These are phyloP conservation scores for Melinaea marsaeus DNA, from an alignment of 2,888 invertebrate genomes.

Conservation along the genomic window DNA sequence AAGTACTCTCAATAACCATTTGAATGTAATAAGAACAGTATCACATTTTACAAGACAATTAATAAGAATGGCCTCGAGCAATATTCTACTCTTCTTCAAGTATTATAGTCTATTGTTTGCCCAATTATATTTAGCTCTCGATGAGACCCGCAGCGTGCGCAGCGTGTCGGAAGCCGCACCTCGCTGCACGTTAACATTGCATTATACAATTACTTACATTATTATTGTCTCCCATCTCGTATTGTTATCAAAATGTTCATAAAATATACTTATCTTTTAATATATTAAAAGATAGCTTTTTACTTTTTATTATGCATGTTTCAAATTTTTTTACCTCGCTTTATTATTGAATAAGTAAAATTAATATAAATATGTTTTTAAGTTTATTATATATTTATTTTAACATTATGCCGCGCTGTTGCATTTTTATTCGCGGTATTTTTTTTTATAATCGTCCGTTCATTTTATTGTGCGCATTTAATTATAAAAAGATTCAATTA, in stretches of 20 bases:
- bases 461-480: too few relatives aligned
- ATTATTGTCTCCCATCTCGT: constrained; percentile 19
- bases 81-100: constrained; percentile 2
- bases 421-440: too few relatives aligned
- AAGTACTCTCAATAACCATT: background rate
- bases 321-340: too few relatives aligned
- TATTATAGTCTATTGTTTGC: background rate
- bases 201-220: constrained; percentile 8
- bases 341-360: too few relatives aligned
- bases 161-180: constrained; percentile 25
- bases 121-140: constrained; percentile 8
- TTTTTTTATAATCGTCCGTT: too few relatives aligned
- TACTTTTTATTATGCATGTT: too few relatives aligned
- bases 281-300: too few relatives aligned
- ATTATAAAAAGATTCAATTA: constrained; percentile 1
- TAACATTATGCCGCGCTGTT: too few relatives aligned
- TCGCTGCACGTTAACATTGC: constrained; percentile 24
- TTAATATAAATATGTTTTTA: too few relatives aligned
- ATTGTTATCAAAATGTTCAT: background rate
- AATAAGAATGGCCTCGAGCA: background rate
- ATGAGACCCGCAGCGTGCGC: constrained; percentile 15
- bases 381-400: too few relatives aligned
- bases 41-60: background rate
- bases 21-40: background rate
- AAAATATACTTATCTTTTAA: background rate